Percentiles rank a stretch among this genome's conserved stretches.
phyloP scores from a whole-genome alignment of 2,888 invertebrate species.

The Pollenia angustigena region DNA sequence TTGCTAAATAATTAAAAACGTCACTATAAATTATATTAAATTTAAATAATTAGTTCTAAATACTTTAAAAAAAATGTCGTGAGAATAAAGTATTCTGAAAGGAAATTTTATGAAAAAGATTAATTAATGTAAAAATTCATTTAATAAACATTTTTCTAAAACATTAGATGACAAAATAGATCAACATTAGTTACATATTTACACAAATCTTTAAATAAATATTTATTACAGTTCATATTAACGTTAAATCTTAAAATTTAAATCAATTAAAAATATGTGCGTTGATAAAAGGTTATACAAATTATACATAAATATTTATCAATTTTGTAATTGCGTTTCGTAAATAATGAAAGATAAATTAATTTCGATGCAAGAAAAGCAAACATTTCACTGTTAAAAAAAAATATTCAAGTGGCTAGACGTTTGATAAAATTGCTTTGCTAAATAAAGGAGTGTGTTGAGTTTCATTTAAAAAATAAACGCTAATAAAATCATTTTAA shows the following conservation, averaged over 20 bases:
- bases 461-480: background rate
- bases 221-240: background rate
- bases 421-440: background rate
- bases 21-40: no score
- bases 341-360: no score
- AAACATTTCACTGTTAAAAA: background rate
- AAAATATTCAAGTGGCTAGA: background rate
- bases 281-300: constrained; percentile 14
- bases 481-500: background rate
- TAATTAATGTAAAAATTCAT: no score
- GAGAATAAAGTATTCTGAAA: no score
- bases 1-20: no score
- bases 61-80: no score
- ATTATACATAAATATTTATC: background rate
- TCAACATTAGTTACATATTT: constrained; percentile 5
- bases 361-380: no score
- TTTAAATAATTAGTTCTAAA: no score
- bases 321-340: no score
- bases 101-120: no score
- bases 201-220: background rate
- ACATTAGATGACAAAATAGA: background rate
- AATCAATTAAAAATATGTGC: constrained; percentile 48
- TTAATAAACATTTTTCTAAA: no score
- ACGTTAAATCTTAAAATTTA: constrained; percentile 22
- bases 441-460: no score